Evolutionary conservation across 2,113 vertebrate species (phyloP), one percentile per base, ranked within the genome.

Genomic region (Poeciliopsis occidentalis): DNA sequence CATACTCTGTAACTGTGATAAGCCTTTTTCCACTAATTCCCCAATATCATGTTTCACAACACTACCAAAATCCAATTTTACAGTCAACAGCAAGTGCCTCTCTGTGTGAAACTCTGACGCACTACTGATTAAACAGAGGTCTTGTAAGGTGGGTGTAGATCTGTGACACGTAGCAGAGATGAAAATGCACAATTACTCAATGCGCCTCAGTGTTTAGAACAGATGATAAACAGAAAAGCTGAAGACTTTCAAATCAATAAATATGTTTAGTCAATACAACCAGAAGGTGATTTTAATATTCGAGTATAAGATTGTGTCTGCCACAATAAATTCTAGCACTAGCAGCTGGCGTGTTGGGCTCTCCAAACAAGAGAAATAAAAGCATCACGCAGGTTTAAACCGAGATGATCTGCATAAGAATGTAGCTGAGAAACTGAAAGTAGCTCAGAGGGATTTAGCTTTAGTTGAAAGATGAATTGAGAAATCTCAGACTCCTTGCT

Each of bases 51-150:
- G 67, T 90, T 82, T 64, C 72, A 51, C 74, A 51, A 29, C 0
- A 11, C 24, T 32, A 47, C 67, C 64, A 71, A 83, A 78, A 85
- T 62, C 51, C 60, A 73, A 85, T 78, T 76, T 62, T 13, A 62
- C 37, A 67, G 51, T 76, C 44, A 15, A 64, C 31, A 57, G 31
- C 51, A 8, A 22, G 4, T 8, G 11, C n/a, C 11, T 37, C n/a
- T 3, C 8, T 34, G 37, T 6, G 31, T 54, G 22, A 57, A n/a
- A 13, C 41, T 74, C 60, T 83, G 75, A 88, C 60, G 54, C 84
- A 85, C 30, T 64, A 68, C 44, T 1, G 65, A 69, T 76, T 64
- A 79, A 69, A 37, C 1, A 17, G 57, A 47, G 64, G 27, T 27
- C 22, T 44, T 60, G 7, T 62, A 5, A 12, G 27, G 32, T 34